Percentiles rank a stretch among this genome's conserved stretches.
phyloP scores from a whole-genome alignment of 37 sponge, comb jelly and placozoan genomes.

The Chondrosia reniformis region DNA sequence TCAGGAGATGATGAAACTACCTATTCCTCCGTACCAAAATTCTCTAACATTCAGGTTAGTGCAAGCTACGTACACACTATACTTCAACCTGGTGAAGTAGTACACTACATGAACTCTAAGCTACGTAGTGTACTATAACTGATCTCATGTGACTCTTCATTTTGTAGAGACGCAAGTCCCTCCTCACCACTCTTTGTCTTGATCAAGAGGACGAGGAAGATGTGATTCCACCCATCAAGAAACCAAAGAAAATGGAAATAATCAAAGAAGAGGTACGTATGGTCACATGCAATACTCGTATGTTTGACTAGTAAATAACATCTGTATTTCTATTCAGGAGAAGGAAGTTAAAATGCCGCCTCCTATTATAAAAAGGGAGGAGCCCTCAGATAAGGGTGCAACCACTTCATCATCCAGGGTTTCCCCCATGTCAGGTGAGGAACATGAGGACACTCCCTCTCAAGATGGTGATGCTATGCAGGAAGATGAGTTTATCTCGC shows the following conservation, averaged over 20 bases:
- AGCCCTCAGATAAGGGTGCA: no score
- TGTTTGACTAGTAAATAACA: no score
- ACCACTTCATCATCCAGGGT: no score
- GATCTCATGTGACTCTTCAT: neutral
- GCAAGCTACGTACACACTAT: no score
- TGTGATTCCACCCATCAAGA: neutral
- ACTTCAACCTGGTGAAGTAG: no score
- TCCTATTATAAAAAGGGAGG: neutral
- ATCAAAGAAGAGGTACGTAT: slow-evolving; percentile 3
- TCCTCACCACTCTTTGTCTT: neutral
- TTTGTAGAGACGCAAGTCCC: slow-evolving; percentile 1
- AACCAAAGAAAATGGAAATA: neutral
- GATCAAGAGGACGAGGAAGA: slow-evolving; percentile 11
- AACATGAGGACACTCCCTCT: neutral
- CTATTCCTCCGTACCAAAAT: neutral
- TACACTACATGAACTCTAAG: no score
- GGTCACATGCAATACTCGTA: no score
- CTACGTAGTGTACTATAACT: no score
- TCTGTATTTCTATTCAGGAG: no score
- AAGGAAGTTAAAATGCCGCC: neutral
- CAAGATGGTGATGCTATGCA: neutral
- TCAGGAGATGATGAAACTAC: neutral
- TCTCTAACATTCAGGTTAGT: slow-evolving; percentile 10
- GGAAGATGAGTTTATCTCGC: neutral
- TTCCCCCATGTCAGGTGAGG: no score